A percentile compares a stretch with the other conserved stretches of the same genome.
phyloP scores from a whole-genome alignment of 2,888 invertebrate genomes.

The Automeris io region DNA sequence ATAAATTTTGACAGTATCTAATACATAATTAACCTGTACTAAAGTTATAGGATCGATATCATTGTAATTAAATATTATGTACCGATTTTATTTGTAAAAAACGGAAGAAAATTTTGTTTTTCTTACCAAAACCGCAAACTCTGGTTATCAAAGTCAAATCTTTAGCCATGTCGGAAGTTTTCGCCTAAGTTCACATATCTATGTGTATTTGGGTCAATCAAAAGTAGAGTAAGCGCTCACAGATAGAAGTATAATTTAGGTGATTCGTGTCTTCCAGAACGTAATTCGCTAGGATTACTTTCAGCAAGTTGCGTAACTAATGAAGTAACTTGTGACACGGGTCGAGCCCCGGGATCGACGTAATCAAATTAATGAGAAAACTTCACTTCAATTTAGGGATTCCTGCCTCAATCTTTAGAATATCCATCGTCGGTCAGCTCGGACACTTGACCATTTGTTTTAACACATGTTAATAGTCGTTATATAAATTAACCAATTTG shows the following conservation, averaged over 20 bases:
- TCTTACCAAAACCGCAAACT: neutral
- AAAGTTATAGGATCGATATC: too few species aligned
- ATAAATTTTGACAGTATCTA: too few species aligned
- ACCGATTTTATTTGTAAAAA: neutral
- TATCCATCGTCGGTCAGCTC: constrained; percentile 67
- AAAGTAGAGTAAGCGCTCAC: constrained; percentile 17
- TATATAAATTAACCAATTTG: too few species aligned
- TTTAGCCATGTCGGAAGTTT: neutral
- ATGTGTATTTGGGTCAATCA: constrained; percentile 9
- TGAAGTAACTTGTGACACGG: constrained; percentile 77
- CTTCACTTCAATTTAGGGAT: constrained; percentile 73
- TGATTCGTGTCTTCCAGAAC: constrained; percentile 66
- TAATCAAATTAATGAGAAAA: constrained; percentile 77
- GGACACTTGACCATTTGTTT: constrained; percentile 25
- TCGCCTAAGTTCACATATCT: neutral
- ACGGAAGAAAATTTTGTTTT: neutral
- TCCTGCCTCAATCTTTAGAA: constrained; percentile 70
- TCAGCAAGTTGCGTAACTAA: constrained; percentile 72
- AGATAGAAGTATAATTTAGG: constrained; percentile 43
- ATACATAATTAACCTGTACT: too few species aligned
- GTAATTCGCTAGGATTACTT: constrained; percentile 70
- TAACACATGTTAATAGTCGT: neutral
- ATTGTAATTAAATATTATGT: neutral
- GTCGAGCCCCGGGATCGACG: constrained; percentile 72
- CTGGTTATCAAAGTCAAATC: neutral